Conservation (phyloP, 2,113 vertebrate genomes). For the Callipepla squamata region DNA sequence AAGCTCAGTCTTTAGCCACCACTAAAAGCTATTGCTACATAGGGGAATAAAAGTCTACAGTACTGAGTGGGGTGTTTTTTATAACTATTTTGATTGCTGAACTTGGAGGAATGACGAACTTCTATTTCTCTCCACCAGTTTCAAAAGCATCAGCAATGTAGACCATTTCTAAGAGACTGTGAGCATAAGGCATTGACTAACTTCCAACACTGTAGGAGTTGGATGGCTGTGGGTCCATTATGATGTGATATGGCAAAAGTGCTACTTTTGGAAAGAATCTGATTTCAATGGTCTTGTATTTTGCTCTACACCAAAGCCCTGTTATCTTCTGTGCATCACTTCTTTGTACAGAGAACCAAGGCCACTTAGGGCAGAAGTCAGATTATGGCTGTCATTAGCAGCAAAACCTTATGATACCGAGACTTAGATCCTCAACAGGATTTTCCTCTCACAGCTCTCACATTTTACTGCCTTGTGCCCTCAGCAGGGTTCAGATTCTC, state of each 20-base stretch:
- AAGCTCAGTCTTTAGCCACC: neutral
- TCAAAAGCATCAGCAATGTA: neutral
- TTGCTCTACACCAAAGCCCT: neutral
- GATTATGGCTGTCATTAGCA: neutral
- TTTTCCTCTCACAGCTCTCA: neutral
- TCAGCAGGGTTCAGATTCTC: neutral
- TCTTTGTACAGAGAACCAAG: neutral
- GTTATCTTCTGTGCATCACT: rapidly evolving
- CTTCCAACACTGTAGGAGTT: neutral
- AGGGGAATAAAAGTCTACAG: neutral
- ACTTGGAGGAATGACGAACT: neutral
- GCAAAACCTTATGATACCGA: neutral
- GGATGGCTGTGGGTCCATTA: neutral
- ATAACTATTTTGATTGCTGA: neutral
- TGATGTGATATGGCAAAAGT: neutral
- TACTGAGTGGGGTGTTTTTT: neutral
- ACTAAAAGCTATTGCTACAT: neutral
- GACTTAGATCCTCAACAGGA: neutral
- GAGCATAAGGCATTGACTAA: neutral
- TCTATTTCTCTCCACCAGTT: neutral
- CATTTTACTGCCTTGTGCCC: neutral
- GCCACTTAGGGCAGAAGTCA: neutral
- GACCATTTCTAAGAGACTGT: neutral
- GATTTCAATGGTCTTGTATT: neutral
- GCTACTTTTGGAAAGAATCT: neutral